Conservation (phyloP, 2,888 invertebrate species). For the Callyntrura sp. region DNA sequence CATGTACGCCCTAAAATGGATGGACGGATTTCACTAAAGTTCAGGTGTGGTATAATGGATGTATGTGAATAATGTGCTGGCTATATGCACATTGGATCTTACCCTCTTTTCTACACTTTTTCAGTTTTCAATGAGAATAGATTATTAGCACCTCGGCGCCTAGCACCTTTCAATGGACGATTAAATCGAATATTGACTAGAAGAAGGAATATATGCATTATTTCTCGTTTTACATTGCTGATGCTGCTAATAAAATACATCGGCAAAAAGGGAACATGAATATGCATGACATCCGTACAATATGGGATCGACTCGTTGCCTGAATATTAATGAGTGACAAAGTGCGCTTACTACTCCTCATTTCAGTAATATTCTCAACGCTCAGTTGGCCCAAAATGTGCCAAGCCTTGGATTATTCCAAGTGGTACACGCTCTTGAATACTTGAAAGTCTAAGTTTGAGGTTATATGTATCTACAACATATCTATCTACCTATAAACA, state of each 20-base stretch:
- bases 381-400: conserved; percentile 26
- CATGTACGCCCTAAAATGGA: too few relatives aligned
- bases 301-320: conserved; percentile 25
- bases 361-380: background rate
- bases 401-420: conserved; percentile 52
- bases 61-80: too few relatives aligned
- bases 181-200: background rate
- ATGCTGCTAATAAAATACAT: background rate
- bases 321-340: conserved; percentile 46
- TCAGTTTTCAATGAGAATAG: too few relatives aligned
- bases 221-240: conserved; percentile 13
- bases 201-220: background rate
- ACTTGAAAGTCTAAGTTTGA: too few relatives aligned
- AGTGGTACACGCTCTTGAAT: conserved; percentile 52
- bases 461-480: too few relatives aligned
- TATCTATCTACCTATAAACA: too few relatives aligned
- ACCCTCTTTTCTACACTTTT: too few relatives aligned
- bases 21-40: conserved; percentile 8
- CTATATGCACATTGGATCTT: too few relatives aligned
- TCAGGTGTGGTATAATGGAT: too few relatives aligned
- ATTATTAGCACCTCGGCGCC: too few relatives aligned
- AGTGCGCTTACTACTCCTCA: background rate
- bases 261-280: background rate
- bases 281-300: conserved; percentile 27
- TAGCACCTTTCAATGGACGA: too few relatives aligned